phyloP scores from a whole-genome alignment of 2,113 vertebrate genomes.

The Taurulus bubalis region DNA sequence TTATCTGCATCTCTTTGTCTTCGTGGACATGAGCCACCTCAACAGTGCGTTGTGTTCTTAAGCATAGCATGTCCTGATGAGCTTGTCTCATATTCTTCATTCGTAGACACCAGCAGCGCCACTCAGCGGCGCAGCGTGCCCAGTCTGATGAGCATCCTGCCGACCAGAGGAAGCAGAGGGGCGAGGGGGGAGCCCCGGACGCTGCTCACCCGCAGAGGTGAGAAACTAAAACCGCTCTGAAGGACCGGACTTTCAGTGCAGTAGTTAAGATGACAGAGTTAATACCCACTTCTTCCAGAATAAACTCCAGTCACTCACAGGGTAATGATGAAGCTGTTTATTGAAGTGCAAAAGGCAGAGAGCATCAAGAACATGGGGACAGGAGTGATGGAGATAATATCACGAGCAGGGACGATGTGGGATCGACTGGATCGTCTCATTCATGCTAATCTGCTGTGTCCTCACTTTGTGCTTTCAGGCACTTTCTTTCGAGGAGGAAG shows the following conservation, averaged over 20 bases:
- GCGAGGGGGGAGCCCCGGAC: slow-evolving; percentile 83
- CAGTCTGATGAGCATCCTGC: slow-evolving; percentile 76
- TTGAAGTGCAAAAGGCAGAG: slow-evolving; percentile 44
- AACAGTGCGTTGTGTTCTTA: neutral
- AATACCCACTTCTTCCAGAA: too few relatives aligned
- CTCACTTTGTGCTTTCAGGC: slow-evolving; percentile 40
- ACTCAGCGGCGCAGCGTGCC: slow-evolving; percentile 79
- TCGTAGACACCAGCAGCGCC: slow-evolving; percentile 88
- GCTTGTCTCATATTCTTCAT: neutral
- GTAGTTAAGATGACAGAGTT: neutral
- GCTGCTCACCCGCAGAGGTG: slow-evolving; percentile 83
- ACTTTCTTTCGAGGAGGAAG: slow-evolving; percentile 65
- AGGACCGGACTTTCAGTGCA: neutral
- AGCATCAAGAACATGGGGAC: neutral
- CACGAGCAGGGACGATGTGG: neutral
- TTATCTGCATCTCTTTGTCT: neutral
- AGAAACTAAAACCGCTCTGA: neutral
- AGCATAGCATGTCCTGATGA: neutral
- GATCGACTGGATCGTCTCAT: neutral
- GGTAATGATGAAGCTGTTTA: slow-evolving; percentile 58
- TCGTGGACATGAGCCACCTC: too few relatives aligned
- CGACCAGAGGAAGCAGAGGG: slow-evolving; percentile 81
- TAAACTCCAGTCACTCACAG: neutral
- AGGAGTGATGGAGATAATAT: neutral
- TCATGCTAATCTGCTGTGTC: neutral